Percentiles rank a stretch among this genome's conserved stretches.
These are phyloP conservation scores for Agrotis clavis DNA, from an alignment of 2,888 invertebrate genomes.

Conservation along the genomic window DNA sequence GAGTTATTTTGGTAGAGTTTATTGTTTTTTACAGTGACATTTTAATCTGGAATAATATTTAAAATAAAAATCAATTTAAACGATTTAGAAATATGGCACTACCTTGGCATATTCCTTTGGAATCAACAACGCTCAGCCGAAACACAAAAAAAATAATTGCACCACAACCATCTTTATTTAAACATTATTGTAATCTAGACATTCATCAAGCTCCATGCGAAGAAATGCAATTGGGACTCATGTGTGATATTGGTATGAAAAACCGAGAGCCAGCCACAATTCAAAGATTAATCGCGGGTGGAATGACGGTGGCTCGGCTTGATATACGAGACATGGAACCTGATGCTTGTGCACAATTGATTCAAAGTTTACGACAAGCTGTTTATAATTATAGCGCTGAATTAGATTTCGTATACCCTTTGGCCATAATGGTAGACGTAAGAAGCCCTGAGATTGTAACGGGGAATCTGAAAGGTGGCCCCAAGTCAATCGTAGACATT, in stretches of 20 bases:
- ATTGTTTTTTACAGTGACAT: not conserved
- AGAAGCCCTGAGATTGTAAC: conserved; percentile 84
- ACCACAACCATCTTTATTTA: conserved; percentile 75
- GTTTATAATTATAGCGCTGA: conserved; percentile 88
- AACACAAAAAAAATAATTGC: conserved; percentile 65
- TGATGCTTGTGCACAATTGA: conserved; percentile 83
- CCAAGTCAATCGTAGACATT: conserved; percentile 79
- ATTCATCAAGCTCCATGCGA: conserved; percentile 83
- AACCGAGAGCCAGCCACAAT: conserved; percentile 83
- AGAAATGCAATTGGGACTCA: conserved; percentile 85
- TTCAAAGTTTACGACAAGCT: conserved; percentile 87
- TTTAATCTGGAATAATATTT: not conserved
- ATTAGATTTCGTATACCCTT: conserved; percentile 87
- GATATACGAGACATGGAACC: conserved; percentile 85
- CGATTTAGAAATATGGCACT: conserved; percentile 75
- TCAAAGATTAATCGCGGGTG: conserved; percentile 85
- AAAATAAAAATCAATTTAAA: not conserved
- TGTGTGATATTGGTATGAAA: conserved; percentile 85
- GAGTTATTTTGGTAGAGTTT: not conserved
- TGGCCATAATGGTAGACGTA: conserved; percentile 86
- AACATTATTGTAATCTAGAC: conserved; percentile 82
- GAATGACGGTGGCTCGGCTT: conserved; percentile 87
- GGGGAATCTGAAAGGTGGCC: conserved; percentile 85
- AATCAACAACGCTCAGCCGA: conserved; percentile 73
- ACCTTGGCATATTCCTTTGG: conserved; percentile 87